phyloP scores from a whole-genome alignment of 92 coral and sea anemone genomes.

The Hydrozoanthus gracilis region DNA sequence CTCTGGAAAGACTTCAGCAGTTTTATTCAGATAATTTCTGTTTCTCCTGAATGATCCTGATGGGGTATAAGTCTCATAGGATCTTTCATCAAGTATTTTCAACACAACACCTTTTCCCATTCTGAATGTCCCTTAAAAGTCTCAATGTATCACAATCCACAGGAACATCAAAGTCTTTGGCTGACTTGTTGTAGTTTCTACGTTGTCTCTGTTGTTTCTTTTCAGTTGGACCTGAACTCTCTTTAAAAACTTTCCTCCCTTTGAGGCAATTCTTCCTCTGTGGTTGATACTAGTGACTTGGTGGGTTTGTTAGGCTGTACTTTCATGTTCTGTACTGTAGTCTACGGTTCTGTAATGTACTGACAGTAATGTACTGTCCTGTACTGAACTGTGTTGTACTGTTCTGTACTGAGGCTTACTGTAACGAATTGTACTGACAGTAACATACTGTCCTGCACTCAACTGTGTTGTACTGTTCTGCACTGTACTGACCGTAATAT shows the following conservation, averaged over 20 bases:
- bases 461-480: too few relatives aligned
- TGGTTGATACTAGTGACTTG: background rate
- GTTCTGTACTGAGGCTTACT: too few relatives aligned
- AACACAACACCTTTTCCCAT: constrained; percentile 5
- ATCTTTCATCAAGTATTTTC: constrained; percentile 24
- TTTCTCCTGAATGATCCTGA: constrained; percentile 14
- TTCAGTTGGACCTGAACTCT: background rate
- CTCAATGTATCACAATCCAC: constrained; percentile 14
- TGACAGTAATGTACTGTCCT: too few relatives aligned
- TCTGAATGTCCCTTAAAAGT: constrained; percentile 6
- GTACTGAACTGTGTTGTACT: too few relatives aligned
- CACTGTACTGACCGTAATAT: too few relatives aligned
- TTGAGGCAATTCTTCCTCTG: background rate
- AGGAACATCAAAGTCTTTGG: constrained; percentile 15
- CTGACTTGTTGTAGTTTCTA: constrained; percentile 12
- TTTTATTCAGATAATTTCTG: background rate
- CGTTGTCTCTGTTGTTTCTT: constrained; percentile 13
- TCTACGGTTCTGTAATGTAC: background rate
- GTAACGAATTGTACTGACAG: too few relatives aligned
- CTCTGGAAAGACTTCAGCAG: background rate
- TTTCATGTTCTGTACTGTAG: background rate
- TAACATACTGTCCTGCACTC: too few relatives aligned
- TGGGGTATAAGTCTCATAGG: constrained; percentile 4
- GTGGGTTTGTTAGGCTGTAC: background rate
- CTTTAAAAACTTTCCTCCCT: constrained; percentile 11